These are phyloP conservation scores for Platyrinchus mystaceus DNA, from an alignment of 2,797 vertebrate genomes.

Conservation along the genomic window DNA sequence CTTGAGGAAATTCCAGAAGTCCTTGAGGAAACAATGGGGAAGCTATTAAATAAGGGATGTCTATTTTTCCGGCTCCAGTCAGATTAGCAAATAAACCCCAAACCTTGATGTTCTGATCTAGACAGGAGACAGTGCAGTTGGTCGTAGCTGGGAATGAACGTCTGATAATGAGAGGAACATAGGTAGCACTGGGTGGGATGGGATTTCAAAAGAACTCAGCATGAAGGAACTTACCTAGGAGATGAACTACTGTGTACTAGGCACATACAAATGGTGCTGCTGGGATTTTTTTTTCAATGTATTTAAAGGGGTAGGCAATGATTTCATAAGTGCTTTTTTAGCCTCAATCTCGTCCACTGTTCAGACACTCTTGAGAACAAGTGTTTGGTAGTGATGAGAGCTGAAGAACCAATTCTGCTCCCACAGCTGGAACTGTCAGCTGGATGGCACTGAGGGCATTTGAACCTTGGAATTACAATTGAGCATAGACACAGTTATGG, in stretches of 20 bases:
- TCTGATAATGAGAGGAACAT: neutral
- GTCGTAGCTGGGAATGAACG: neutral
- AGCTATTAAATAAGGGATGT: neutral
- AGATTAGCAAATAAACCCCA: neutral
- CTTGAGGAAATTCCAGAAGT: slow-evolving; percentile 16
- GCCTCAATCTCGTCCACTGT: neutral
- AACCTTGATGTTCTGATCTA: neutral
- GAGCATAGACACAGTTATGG: neutral
- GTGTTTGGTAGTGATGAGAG: neutral
- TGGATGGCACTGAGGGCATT: neutral
- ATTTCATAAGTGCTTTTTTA: neutral
- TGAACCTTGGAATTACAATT: neutral
- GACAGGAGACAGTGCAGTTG: neutral
- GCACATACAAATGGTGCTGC: neutral
- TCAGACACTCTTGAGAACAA: neutral
- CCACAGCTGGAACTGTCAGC: neutral
- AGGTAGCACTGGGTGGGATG: neutral
- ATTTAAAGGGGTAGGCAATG: neutral
- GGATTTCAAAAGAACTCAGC: neutral
- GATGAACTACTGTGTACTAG: neutral
- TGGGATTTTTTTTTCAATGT: neutral
- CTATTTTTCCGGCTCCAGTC: neutral
- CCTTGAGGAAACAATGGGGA: neutral
- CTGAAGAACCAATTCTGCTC: neutral
- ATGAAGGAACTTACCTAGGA: neutral